phyloP scores from a whole-genome alignment of 1,140 invertebrate genomes.

The Drosophila mojavensis region DNA sequence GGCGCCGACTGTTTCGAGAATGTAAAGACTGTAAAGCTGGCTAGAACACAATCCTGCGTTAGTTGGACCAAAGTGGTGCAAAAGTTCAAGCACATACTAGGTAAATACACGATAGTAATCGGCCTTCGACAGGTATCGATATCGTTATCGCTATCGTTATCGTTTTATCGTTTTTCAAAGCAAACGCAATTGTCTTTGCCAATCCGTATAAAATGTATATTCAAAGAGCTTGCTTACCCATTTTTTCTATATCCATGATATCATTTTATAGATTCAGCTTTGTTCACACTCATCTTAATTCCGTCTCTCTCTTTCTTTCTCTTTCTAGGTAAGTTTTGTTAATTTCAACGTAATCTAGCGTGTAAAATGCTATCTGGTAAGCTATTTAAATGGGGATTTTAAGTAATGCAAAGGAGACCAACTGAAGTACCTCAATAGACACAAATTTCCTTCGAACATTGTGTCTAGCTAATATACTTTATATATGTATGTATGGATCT shows the following conservation, averaged over 20 bases:
- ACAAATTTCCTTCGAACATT: constrained; percentile 22
- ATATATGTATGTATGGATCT: too few relatives aligned
- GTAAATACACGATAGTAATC: constrained; percentile 51
- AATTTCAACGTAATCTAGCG: background rate
- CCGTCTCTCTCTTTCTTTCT: constrained; percentile 14
- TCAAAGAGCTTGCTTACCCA: constrained; percentile 16
- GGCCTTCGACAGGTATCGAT: background rate
- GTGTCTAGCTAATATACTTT: background rate
- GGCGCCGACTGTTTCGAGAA: constrained; percentile 47
- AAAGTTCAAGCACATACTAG: constrained; percentile 81
- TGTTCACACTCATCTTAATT: too few relatives aligned
- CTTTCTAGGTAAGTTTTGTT: constrained; percentile 72
- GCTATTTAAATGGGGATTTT: constrained; percentile 22
- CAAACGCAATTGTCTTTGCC: too few relatives aligned
- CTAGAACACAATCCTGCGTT: constrained; percentile 78
- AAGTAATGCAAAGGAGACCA: too few relatives aligned
- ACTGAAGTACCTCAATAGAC: background rate
- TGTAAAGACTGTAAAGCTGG: constrained; percentile 68
- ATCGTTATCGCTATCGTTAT: background rate
- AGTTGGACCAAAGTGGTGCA: constrained; percentile 83
- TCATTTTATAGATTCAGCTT: too few relatives aligned
- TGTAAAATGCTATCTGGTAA: constrained; percentile 51
- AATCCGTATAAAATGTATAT: background rate
- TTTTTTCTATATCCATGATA: too few relatives aligned
- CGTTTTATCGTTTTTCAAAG: constrained; percentile 2